Base-by-base conservation (phyloP, 1,140 invertebrate species). In the Acarapis woodi region DNA sequence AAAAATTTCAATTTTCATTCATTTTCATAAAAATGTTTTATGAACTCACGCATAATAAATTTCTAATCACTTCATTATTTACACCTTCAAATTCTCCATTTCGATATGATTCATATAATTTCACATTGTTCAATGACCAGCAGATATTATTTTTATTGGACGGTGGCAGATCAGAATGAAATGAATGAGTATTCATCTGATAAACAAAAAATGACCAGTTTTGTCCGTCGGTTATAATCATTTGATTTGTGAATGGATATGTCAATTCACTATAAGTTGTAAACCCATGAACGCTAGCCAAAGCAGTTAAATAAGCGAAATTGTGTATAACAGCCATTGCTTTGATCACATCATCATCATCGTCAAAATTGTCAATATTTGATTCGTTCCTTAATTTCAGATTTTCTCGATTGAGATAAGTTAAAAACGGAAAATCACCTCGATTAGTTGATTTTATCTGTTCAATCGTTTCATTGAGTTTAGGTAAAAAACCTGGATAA, bases 251-350 rank as follows among this genome's bases (percentile, higher is more conserved):
- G 21, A 88, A 51, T 10, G 83, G 83, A 53, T 88, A 87, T 1
- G 74, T 80, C 4, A 85, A 45, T 37, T 88, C 79, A 48, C 76
- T 69, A 44, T 63, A 76, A 4, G 71, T 73, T 34, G 71, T 74
- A 51, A 93, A 93, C 32, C 83, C 80, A 61, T 76, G 69, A 54
- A 73, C 71, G 51, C 67, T 68, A 5, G 80, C 77, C 57, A 80
- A 72, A 1, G 67, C 62, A 35, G 72, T 53, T 5, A 82, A 59
- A 69, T 75, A 82, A 9, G 63, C 62, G 55, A 72, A 88, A 14
- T 70, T 73, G 5, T 67, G 60, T 35, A 71, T 61, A 37, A 87
- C 65, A 4, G 66, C 74, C 55, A 73, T 67, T 6, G 63, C 57
- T 49, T 67, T 63, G 2, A 77, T 43, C 4, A 67, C 64, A 42